Base-by-base conservation (phyloP, 2,113 vertebrate genomes). In the Campylomormyrus numenius region DNA sequence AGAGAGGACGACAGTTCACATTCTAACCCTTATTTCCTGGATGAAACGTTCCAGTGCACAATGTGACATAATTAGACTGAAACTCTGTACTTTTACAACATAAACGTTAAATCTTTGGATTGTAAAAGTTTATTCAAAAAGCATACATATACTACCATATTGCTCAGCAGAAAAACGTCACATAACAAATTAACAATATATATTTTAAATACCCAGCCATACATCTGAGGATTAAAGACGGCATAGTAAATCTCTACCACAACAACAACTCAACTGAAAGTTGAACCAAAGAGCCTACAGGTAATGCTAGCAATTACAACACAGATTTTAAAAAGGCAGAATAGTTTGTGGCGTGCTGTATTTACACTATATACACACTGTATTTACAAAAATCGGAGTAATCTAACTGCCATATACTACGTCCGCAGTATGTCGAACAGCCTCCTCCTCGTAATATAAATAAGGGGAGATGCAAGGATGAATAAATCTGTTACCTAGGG, bases 401-500 rank as follows among this genome's bases (percentile, higher is more conserved):
- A 27, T 27, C 62, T 11, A 66, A 35, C 66, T 35, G 9, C 5
- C 66, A 15, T 27, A 10, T 8, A 35, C n/a, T 70, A 74, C 27
- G 13, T 35, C 31, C 9, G 27, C 66, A 31, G 74, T 39, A 80
- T 19, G 35, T 39, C 11, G 11, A 80, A 80, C 27, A 80, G 5
- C 27, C 74, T 15, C 5, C 74, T 15, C 5, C 74, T 80, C 74
- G 45, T n/a, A 85, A 24, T n/a, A 85, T 24, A 45, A 46, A 45
- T 45, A 85, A 48, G 45, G 17, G 7, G 45, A 85, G 5, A 46
- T 24, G 45, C 21, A 83, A 42, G 17, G 9, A 48, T 48, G 24
- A 45, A n/a, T 10, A n/a, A 46, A 24, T 53, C 27, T 53, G 77
- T 96, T 96, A 99, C 98, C 98, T 95, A 97, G 94, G 21, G 98